These are phyloP conservation scores for Carapus acus DNA, from an alignment of 2,797 vertebrate genomes.

Conservation along the genomic window DNA sequence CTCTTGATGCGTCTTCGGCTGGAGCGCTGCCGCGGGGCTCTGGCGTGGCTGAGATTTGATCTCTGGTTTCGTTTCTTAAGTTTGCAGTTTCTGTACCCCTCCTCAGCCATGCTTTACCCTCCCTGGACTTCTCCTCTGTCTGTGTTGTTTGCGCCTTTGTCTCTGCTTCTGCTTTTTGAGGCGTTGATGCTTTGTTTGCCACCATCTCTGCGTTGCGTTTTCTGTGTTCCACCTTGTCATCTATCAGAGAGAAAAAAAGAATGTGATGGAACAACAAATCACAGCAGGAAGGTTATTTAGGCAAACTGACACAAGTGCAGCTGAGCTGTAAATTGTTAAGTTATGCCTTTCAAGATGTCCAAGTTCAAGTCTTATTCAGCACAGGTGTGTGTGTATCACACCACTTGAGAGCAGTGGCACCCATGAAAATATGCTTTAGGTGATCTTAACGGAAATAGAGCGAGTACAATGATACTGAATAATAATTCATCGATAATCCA, in stretches of 20 bases:
- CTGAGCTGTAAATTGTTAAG: no score
- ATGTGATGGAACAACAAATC: neutral
- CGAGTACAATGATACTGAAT: no score
- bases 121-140: neutral
- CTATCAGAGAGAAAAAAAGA: conserved; percentile 24
- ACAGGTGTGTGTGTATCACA: no score
- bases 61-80: conserved; percentile 16
- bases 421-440: no score
- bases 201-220: neutral
- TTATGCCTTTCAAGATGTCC: no score
- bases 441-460: no score
- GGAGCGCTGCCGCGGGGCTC: conserved; percentile 1
- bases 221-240: neutral
- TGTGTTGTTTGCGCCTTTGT: neutral
- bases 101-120: neutral
- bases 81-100: conserved; percentile 11
- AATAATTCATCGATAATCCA: no score
- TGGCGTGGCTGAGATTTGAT: neutral
- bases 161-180: conserved; percentile 5
- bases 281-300: no score
- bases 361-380: no score
- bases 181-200: neutral
- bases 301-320: no score
- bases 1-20: neutral
- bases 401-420: no score